Percentiles rank a stretch among this genome's conserved stretches.
Evolutionary conservation across 1,140 invertebrate species (phyloP).

Genomic region (Drosophila neocordata): DNA sequence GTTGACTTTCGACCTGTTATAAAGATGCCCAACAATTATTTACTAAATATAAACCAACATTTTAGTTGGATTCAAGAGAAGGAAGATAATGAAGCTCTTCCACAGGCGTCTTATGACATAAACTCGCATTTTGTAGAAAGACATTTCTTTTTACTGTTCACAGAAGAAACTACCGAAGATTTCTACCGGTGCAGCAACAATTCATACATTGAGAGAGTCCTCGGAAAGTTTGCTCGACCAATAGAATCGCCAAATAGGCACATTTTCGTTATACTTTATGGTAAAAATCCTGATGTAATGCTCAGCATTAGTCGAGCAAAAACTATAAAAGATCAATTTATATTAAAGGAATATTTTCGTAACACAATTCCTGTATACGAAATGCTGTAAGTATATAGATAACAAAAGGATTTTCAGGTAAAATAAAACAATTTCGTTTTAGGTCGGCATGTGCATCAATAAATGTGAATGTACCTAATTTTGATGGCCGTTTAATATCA

Average conservation of each 20-base stretch:
- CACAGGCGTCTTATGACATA: background rate
- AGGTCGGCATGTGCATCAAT: slow-evolving; percentile 46
- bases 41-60: slow-evolving; percentile 45
- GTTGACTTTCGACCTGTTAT: slow-evolving; percentile 29
- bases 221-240: slow-evolving; percentile 53
- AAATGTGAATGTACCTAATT: slow-evolving; percentile 47
- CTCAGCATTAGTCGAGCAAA: slow-evolving; percentile 48
- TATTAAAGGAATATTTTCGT: slow-evolving; percentile 68
- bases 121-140: slow-evolving; percentile 29
- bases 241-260: slow-evolving; percentile 44
- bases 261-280: slow-evolving; percentile 69
- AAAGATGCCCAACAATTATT: slow-evolving; percentile 42
- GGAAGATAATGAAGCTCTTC: background rate
- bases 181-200: slow-evolving; percentile 36
- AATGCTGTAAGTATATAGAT: slow-evolving; percentile 56
- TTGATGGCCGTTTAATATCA: slow-evolving; percentile 47
- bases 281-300: slow-evolving; percentile 54
- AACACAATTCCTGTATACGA: slow-evolving; percentile 55
- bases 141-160: slow-evolving; percentile 64
- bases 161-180: slow-evolving; percentile 17
- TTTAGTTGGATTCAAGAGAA: slow-evolving; percentile 43
- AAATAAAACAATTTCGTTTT: slow-evolving; percentile 14
- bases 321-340: slow-evolving; percentile 40
- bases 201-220: slow-evolving; percentile 37
- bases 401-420: background rate